A percentile compares a stretch with the other conserved stretches of the same genome.
Conservation (phyloP, 2,888 invertebrate genomes). For the Neocrepidodera transversa region DNA sequence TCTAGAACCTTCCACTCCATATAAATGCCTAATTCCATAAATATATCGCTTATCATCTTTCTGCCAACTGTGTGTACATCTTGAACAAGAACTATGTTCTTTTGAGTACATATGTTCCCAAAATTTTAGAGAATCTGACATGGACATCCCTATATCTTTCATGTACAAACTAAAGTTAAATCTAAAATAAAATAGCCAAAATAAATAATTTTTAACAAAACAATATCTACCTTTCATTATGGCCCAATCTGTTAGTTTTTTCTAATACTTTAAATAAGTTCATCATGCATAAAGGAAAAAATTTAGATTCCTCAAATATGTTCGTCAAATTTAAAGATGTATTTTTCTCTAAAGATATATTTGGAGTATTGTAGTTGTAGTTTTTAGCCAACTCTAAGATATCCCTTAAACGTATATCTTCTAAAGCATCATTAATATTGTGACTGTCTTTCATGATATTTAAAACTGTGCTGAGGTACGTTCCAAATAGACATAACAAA, state of each 20-base stretch:
- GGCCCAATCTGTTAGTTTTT: slow-evolving; percentile 69
- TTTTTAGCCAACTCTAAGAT: slow-evolving; percentile 53
- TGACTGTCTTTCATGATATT: slow-evolving; percentile 50
- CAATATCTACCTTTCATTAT: slow-evolving; percentile 61
- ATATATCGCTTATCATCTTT: slow-evolving; percentile 63
- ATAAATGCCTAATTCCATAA: slow-evolving; percentile 72
- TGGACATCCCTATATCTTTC: slow-evolving; percentile 74
- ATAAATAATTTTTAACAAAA: background rate
- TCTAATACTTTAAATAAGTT: slow-evolving; percentile 66
- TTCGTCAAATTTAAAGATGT: slow-evolving; percentile 49
- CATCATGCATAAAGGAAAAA: slow-evolving; percentile 73
- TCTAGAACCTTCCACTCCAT: slow-evolving; percentile 73
- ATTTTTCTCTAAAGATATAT: background rate
- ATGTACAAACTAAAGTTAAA: slow-evolving; percentile 74
- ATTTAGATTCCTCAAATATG: slow-evolving; percentile 59
- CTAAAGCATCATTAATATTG: slow-evolving; percentile 53
- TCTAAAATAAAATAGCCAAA: slow-evolving; percentile 50
- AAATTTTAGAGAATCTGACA: slow-evolving; percentile 69
- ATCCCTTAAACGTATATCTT: slow-evolving; percentile 55
- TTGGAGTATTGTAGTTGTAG: slow-evolving; percentile 10
- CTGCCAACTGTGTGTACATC: slow-evolving; percentile 71
- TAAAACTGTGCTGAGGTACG: slow-evolving; percentile 59
- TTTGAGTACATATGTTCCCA: slow-evolving; percentile 72
- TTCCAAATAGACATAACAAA: slow-evolving; percentile 61
- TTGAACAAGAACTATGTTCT: slow-evolving; percentile 58